Conservation (phyloP, 2,113 vertebrate genomes). For the Orientallactaga bullata region DNA sequence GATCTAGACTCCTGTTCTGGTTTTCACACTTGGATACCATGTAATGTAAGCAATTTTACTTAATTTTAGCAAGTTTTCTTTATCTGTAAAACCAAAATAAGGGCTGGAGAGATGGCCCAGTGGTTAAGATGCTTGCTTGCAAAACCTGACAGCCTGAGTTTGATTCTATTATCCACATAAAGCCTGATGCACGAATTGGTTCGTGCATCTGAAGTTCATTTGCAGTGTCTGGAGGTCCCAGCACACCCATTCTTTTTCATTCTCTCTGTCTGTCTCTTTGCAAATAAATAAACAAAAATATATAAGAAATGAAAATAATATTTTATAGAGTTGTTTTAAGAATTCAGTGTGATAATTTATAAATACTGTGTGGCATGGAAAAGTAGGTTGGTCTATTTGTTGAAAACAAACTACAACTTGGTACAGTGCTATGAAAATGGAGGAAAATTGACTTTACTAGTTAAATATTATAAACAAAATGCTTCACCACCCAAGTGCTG, state of each 20-base stretch:
- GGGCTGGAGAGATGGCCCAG: too few relatives aligned
- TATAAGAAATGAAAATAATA: too few relatives aligned
- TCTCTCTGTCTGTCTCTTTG: too few relatives aligned
- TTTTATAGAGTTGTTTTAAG: background rate
- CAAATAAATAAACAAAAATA: too few relatives aligned
- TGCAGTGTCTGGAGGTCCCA: too few relatives aligned
- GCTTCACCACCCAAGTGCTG: too few relatives aligned
- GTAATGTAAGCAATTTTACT: background rate
- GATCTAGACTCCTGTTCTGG: background rate
- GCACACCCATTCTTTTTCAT: too few relatives aligned
- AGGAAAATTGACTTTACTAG: background rate
- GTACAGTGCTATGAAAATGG: background rate
- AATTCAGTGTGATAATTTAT: background rate
- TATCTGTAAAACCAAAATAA: slow-evolving; percentile 27
- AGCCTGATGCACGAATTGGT: too few relatives aligned
- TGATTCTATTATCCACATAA: too few relatives aligned
- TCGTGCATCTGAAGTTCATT: too few relatives aligned
- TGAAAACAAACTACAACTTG: slow-evolving; percentile 30
- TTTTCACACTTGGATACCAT: background rate
- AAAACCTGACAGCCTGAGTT: too few relatives aligned
- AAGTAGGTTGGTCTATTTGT: background rate
- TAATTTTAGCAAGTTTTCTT: slow-evolving; percentile 23
- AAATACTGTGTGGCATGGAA: background rate
- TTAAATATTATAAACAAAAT: slow-evolving; percentile 25
- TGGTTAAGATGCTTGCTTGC: too few relatives aligned